Evolutionary conservation across 2,113 vertebrate species (phyloP), one percentile per base, ranked within the genome.

Genomic region (Bubo scandiacus): DNA sequence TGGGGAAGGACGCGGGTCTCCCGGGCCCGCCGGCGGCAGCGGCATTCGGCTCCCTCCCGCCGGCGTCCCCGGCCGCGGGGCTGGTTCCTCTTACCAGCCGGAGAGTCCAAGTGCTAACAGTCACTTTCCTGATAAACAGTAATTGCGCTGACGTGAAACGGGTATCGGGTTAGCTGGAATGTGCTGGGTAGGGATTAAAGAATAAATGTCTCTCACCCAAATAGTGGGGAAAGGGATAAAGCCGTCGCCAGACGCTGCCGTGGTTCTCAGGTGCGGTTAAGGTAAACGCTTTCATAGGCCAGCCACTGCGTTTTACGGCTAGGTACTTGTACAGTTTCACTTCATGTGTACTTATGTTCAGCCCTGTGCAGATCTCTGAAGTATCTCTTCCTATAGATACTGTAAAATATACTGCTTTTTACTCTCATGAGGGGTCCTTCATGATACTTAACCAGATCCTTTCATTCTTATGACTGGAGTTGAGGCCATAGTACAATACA

Each of bases 231-330:
- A 36, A 14, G 27, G 25, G 27, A 5, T 26, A 5, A 36, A 67
- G 61, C 21, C 15, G 0, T 7, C 2, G 62, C 30, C 27, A 20
- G 78, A 49, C 15, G 10, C n/a, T 32, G 47, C 62, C 17, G n/a
- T 20, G 40, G 14, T 5, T 51, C 42, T 29, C 42, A 11, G 61
- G 5, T 73, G 36, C 10, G 12, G 3, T 21, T n/a, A 2, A 51
- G 43, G 59, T 29, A 22, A 30, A 34, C 8, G 16, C 42, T 78
- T 38, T 22, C 11, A 2, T 2, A 14, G 52, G 19, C n/a, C 47
- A 5, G 0, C 47, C 38, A 1, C 8, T 0, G 8, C 13, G 0
- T 54, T 42, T 70, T 40, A 27, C 1, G 1, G 16, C 43, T 27
- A 5, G 7, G 27, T 15, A 0, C 57, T 38, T 3, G 2, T 7